These are phyloP conservation scores for Neomonachus schauinslandi DNA, from an alignment of 2,113 vertebrate genomes.

Conservation along the genomic window DNA sequence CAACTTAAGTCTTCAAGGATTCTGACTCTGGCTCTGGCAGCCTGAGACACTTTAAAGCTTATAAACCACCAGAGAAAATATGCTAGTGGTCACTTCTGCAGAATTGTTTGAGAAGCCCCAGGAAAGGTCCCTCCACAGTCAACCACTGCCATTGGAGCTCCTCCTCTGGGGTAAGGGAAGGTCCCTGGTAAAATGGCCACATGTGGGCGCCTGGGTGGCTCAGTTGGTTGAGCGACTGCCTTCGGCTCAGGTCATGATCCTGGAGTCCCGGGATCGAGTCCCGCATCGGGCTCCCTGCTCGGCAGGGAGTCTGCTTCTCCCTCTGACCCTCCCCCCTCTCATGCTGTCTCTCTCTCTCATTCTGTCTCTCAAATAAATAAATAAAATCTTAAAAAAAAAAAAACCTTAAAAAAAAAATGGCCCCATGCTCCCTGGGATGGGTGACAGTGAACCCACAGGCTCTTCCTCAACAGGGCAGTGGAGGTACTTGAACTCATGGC, in stretches of 20 bases:
- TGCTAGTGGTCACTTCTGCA: background rate
- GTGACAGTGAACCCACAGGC: background rate
- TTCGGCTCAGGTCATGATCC: too few species aligned
- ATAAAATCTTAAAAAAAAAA: too few species aligned
- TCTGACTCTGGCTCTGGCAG: background rate
- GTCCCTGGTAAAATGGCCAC: background rate
- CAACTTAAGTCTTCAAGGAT: background rate
- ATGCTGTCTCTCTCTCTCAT: too few species aligned
- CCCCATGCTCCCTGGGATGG: background rate
- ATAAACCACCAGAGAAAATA: background rate
- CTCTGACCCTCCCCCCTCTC: too few species aligned
- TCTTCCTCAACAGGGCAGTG: background rate
- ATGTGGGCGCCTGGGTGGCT: too few species aligned
- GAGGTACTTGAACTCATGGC: background rate
- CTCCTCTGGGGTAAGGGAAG: background rate
- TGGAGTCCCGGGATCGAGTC: too few species aligned
- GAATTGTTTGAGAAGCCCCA: conserved; percentile 7
- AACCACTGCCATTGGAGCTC: background rate
- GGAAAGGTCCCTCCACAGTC: background rate
- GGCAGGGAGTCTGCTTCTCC: too few species aligned
- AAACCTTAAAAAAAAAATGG: too few species aligned
- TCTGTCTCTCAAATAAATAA: too few species aligned
- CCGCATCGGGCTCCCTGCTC: too few species aligned
- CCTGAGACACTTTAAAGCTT: background rate
- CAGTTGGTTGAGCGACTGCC: too few species aligned